Evolutionary conservation across 2,888 invertebrate species (phyloP).

Genomic region (Agrilus mali): DNA sequence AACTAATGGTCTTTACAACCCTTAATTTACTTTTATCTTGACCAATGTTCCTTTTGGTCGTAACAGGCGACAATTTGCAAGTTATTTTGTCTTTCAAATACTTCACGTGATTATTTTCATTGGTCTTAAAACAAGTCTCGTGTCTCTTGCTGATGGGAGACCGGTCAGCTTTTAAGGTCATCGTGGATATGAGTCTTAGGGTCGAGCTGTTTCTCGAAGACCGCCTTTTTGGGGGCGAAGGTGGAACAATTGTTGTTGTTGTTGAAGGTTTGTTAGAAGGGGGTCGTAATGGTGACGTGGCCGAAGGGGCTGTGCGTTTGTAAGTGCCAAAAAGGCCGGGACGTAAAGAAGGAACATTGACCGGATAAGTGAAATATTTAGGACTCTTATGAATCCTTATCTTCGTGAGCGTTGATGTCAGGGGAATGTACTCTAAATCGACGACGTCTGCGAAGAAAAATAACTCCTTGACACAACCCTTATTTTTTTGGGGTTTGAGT

Average conservation of each 20-base stretch:
- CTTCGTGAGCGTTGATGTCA: conserved; percentile 67
- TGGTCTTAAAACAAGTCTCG: conserved; percentile 37
- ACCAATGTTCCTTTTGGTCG: conserved; percentile 8
- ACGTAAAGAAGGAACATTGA: conserved; percentile 29
- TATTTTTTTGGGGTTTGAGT: conserved; percentile 1
- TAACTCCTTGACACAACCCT: conserved; percentile 11
- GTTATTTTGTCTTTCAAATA: conserved; percentile 50
- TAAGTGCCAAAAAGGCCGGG: conserved; percentile 43
- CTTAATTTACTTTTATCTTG: conserved; percentile 21
- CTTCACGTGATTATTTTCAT: conserved; percentile 38
- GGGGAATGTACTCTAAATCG: conserved; percentile 71
- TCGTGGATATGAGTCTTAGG: conserved; percentile 47
- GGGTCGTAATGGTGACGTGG: conserved; percentile 20
- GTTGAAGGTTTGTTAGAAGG: conserved; percentile 19
- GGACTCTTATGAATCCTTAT: conserved; percentile 61
- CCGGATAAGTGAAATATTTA: conserved; percentile 51
- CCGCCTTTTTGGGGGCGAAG: conserved; percentile 61
- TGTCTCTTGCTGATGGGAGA: conserved; percentile 31
- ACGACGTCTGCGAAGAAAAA: conserved; percentile 55
- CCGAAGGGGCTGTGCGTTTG: conserved; percentile 48
- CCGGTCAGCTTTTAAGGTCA: conserved; percentile 30
- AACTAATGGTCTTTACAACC: conserved; percentile 24
- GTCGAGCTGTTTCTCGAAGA: conserved; percentile 65
- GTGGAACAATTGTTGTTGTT: conserved; percentile 41
- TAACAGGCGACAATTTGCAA: conserved; percentile 40